Conservation (phyloP, 1,140 invertebrate genomes). For the Paraescarpia echinospica region DNA sequence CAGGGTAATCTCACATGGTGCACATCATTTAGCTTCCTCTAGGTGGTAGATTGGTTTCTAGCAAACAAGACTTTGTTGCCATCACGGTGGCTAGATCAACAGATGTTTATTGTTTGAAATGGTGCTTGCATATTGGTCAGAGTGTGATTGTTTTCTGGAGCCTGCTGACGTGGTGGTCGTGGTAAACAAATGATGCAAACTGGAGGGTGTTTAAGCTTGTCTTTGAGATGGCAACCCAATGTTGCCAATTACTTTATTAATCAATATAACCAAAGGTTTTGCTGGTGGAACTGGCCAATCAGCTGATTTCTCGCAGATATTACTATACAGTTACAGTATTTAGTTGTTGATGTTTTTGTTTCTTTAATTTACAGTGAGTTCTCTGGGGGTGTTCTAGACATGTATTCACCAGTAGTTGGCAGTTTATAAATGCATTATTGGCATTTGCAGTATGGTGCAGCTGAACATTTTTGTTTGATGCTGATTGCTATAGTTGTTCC, state of each 20-base stretch:
- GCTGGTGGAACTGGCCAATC: not conserved
- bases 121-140: not conserved
- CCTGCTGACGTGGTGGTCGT: not conserved
- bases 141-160: not conserved
- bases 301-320: not conserved
- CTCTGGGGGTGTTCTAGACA: not conserved
- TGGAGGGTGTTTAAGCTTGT: not conserved
- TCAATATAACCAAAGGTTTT: constrained; percentile 1
- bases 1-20: not conserved
- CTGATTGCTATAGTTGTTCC: not conserved
- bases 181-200: not conserved
- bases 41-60: not conserved
- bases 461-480: not conserved
- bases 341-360: too few relatives aligned
- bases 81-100: not conserved
- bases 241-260: not conserved
- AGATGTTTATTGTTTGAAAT: not conserved
- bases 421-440: not conserved
- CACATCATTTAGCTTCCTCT: not conserved
- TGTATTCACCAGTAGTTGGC: not conserved
- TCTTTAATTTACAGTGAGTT: too few relatives aligned
- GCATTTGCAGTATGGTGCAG: not conserved
- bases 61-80: not conserved
- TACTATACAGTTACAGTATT: not conserved
- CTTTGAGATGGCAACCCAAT: not conserved